Evolutionary conservation across 2,113 vertebrate species (phyloP).

Genomic region (Columba livia): DNA sequence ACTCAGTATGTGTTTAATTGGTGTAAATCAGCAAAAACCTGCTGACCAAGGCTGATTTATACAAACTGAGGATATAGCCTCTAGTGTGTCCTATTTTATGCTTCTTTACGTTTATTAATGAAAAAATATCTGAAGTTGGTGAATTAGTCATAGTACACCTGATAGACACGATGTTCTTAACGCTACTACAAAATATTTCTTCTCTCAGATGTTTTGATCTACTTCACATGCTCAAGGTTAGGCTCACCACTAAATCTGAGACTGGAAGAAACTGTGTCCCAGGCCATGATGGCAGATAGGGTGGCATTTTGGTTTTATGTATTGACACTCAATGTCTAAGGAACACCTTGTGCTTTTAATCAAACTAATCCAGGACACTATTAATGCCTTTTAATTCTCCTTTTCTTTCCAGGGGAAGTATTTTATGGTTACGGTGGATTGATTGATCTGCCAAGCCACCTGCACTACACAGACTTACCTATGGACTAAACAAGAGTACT

Average conservation of each 20-base stretch:
- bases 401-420: background rate
- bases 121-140: background rate
- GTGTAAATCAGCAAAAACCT: background rate
- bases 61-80: background rate
- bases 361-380: background rate
- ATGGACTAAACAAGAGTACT: background rate
- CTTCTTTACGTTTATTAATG: background rate
- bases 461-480: background rate
- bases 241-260: background rate
- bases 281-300: background rate
- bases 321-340: background rate
- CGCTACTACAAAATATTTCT: background rate
- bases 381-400: background rate
- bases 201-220: background rate
- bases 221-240: background rate
- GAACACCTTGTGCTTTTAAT: background rate
- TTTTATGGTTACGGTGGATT: background rate
- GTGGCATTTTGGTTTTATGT: background rate
- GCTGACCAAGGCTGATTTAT: background rate
- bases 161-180: background rate
- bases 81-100: background rate
- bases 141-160: background rate
- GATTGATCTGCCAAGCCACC: background rate
- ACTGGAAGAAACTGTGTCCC: background rate
- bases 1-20: background rate